Evolutionary conservation across 2,797 vertebrate genomes (phyloP).

Genomic region (Lagorchestes hirsutus): DNA sequence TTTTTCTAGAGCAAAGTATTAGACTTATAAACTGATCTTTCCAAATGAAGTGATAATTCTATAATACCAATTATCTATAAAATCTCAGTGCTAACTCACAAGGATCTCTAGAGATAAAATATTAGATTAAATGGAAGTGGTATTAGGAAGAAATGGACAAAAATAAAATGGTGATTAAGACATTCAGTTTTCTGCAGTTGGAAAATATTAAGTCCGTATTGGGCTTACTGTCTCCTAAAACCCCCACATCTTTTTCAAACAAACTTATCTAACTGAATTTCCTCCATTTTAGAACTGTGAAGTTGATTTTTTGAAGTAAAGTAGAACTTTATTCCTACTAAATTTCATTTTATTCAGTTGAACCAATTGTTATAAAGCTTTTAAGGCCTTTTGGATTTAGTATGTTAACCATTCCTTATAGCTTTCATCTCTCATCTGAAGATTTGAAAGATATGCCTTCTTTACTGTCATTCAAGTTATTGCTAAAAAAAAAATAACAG

Average conservation of each 20-base stretch:
- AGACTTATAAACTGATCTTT: not conserved
- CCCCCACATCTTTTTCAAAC: not conserved
- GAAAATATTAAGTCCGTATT: not conserved
- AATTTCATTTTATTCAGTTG: not conserved
- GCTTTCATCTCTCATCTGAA: not conserved
- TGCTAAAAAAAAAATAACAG: not conserved
- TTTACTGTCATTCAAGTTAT: not conserved
- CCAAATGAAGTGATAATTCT: not conserved
- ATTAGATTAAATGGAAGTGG: not conserved
- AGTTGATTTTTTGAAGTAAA: not conserved
- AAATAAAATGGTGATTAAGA: not conserved
- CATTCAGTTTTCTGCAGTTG: not conserved
- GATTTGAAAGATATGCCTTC: not conserved
- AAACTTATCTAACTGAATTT: not conserved
- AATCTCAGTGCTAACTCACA: conserved; percentile 53
- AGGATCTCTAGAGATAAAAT: conserved; percentile 37
- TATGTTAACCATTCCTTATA: not conserved
- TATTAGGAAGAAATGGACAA: not conserved
- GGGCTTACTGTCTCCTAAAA: not conserved
- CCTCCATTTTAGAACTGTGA: not conserved
- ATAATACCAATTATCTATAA: not conserved
- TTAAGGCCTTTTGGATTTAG: not conserved
- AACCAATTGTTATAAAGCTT: not conserved
- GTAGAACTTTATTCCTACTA: not conserved
- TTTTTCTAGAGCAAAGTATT: not conserved